phyloP scores from a whole-genome alignment of 2,113 vertebrate species.

The Porphyrio hochstetteri region DNA sequence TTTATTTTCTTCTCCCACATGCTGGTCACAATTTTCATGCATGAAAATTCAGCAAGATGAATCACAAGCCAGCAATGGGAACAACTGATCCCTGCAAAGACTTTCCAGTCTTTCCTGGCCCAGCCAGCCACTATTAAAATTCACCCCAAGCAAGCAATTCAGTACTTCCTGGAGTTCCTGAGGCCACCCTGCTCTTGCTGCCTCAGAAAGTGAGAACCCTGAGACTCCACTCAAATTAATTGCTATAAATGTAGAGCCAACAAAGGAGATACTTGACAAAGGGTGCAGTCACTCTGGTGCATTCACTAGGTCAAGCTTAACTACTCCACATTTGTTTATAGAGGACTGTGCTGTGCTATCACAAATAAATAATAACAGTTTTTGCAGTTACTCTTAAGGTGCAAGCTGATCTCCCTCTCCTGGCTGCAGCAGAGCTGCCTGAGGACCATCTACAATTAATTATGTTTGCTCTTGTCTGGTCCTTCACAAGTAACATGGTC shows the following conservation, averaged over 20 bases:
- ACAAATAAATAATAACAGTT: not conserved
- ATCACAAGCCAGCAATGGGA: not conserved
- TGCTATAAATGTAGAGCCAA: not conserved
- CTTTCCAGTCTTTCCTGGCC: not conserved
- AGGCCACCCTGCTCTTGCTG: not conserved
- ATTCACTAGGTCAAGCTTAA: not conserved
- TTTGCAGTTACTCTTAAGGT: fast-evolving
- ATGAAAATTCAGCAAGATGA: not conserved
- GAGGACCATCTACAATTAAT: not conserved
- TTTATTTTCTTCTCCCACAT: too few relatives aligned
- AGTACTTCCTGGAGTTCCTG: not conserved
- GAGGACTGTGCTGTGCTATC: not conserved
- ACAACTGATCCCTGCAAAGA: not conserved
- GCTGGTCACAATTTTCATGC: not conserved
- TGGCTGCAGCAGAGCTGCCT: fast-evolving
- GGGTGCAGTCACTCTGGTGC: not conserved
- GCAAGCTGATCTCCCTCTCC: not conserved
- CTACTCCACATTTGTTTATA: not conserved
- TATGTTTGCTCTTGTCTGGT: not conserved
- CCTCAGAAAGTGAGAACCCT: not conserved
- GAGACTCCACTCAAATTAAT: not conserved
- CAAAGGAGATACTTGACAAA: not conserved
- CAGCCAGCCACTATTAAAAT: not conserved
- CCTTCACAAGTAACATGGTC: fast-evolving
- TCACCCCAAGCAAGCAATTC: not conserved